Evolutionary conservation across 1,140 invertebrate species (phyloP), one percentile per base, ranked within the genome.

Genomic region (Cheumatopsyche charites): DNA sequence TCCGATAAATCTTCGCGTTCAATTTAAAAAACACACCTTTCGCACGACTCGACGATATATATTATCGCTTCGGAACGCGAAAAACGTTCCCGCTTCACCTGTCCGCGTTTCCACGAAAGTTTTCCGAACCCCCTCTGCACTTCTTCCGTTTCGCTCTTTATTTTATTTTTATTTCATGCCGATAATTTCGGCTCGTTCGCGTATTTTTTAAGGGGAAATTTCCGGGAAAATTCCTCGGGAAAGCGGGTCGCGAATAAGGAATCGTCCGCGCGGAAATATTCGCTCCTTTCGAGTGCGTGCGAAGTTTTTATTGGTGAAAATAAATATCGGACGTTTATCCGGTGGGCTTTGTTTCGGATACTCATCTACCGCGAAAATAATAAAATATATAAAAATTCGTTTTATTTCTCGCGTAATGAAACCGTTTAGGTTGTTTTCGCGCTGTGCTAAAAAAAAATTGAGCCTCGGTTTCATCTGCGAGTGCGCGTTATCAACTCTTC

Each of bases 1-100:
- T 62, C 26, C 52, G 66, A 72, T 72, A 72, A 72, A 72, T 72
- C 71, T 72, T 72, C 42, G 25, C 41, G 25, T 68, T 62, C 55
- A 29, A 67, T 68, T 71, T 42, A 63, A 63, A n/a, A 63, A 63
- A 63, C 36, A 42, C 36, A n/a, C 26, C 15, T 9, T 41, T 13
- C 62, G 26, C 62, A 15, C 11, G 62, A 17, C 55, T 13, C 21
- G 55, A 23, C 23, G 23, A 58, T 58, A 63, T 63, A 63, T 63
- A 42, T 63, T 63, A 63, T 63, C 41, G 41, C n/a, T 63, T 42
- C 62, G 62, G 41, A 63, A 29, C 29, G 62, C 26, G 23, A 11
- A 29, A n/a, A 26, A 21, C 58, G 26, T 21, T 11, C n/a, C 23
- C 21, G 15, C 58, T 25, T 63, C 62, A 63, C 29, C 62, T 63